Evolutionary conservation across 2,888 invertebrate species (phyloP), one percentile per base, ranked within the genome.

Genomic region (Leptura quadrifasciata): DNA sequence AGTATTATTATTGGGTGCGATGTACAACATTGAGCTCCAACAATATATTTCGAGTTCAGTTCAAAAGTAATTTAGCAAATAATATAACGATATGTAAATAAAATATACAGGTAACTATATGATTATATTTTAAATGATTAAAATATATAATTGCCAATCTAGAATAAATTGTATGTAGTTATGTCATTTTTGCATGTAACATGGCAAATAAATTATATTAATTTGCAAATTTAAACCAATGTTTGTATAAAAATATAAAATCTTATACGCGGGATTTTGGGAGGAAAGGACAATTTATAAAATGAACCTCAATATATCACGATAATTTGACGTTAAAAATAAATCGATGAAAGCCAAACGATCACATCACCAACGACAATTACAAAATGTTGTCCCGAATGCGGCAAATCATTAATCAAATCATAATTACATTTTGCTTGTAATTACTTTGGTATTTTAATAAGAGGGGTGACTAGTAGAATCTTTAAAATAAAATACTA

Each of bases 401-500:
- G 21, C 71, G 79, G 72, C 61, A 76, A 67, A 76, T 80, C 84
- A 84, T 84, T 83, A 84, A 84, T 84, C 84, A 84, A 82, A 83
- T 81, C 60, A 73, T 79, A 80, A 81, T 82, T 82, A 83, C 82
- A 75, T 81, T 79, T 80, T 79, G 76, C 78, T 79, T 80, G 83
- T 82, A 82, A 83, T 83, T 82, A 82, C 83, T 82, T 80, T 76
- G 81, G 82, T 80, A 82, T 83, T 83, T 83, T 83, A 83, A 83
- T 83, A 84, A 83, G 81, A 83, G 82, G 81, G 84, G 84, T 85
- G 84, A 85, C 85, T 83, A 77, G 85, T 82, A 76, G 80, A 83
- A 80, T 82, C 82, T 85, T 83, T 81, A 82, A 85, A 85, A 84
- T 84, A 83, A 84, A 85, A 85, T 84, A 83, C 81, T 76, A 78